Evolutionary conservation across 2,113 vertebrate genomes (phyloP).

Genomic region (Actinemys pallida): DNA sequence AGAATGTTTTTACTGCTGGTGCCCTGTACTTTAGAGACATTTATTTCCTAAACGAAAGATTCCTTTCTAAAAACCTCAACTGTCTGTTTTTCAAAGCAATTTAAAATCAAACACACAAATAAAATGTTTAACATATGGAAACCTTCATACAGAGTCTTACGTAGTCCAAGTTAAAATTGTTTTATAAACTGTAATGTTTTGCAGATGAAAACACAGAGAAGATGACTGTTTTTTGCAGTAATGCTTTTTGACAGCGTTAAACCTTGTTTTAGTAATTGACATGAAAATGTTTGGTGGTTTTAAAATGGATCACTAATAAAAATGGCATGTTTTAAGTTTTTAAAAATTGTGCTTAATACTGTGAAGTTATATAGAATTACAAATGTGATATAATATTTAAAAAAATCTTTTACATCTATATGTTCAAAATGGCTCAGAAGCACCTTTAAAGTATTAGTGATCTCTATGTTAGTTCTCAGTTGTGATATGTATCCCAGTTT

Average conservation of each 20-base stretch:
- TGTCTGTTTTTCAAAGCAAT: constrained; percentile 93
- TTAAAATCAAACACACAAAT: constrained; percentile 90
- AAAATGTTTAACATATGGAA: constrained; percentile 93
- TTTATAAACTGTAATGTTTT: constrained; percentile 93
- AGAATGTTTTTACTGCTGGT: constrained; percentile 91
- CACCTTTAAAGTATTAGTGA: constrained; percentile 41
- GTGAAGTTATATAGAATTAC: constrained; percentile 79
- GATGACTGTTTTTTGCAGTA: constrained; percentile 80
- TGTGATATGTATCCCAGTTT: background rate
- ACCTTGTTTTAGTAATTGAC: constrained; percentile 86
- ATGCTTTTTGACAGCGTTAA: constrained; percentile 83
- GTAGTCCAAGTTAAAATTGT: constrained; percentile 91
- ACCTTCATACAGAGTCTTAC: constrained; percentile 88
- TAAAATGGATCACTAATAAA: constrained; percentile 83
- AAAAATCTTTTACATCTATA: constrained; percentile 44
- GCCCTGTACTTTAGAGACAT: constrained; percentile 83
- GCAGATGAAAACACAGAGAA: constrained; percentile 86
- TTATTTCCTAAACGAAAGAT: constrained; percentile 85
- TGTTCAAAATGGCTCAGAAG: constrained; percentile 47
- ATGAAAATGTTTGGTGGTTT: constrained; percentile 85
- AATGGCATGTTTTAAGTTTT: constrained; percentile 79
- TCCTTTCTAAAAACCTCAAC: constrained; percentile 88
- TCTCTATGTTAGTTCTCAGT: background rate
- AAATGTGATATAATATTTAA: constrained; percentile 62
- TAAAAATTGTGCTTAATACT: constrained; percentile 77